Evolutionary conservation across 2,888 invertebrate species (phyloP).

Genomic region (Napeogenes inachia): DNA sequence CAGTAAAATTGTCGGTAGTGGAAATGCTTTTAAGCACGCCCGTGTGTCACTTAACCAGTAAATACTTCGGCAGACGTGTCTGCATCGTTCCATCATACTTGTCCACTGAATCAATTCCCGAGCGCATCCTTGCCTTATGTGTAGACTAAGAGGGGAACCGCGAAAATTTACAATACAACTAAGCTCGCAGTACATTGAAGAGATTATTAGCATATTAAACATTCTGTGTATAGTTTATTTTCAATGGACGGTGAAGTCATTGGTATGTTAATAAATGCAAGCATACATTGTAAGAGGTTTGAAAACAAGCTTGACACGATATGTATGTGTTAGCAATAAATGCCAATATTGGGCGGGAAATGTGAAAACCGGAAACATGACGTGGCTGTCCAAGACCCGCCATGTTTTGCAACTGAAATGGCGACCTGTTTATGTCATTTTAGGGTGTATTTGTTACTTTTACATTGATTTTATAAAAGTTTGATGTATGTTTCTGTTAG

Average conservation of each 20-base stretch:
- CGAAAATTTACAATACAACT: conserved; percentile 1
- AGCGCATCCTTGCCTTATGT: conserved; percentile 27
- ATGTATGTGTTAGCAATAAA: conserved; percentile 41
- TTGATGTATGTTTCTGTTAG: too few species aligned
- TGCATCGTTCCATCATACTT: conserved; percentile 59
- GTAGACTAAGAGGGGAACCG: conserved; percentile 2
- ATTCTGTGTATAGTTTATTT: background rate
- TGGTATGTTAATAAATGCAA: conserved; percentile 35
- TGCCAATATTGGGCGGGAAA: conserved; percentile 48
- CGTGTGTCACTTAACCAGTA: conserved; percentile 25
- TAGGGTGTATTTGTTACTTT: background rate
- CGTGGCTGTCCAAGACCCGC: conserved; percentile 27
- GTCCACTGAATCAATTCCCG: conserved; percentile 53
- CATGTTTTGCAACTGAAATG: conserved; percentile 16
- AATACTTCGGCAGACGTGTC: conserved; percentile 48
- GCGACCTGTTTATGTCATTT: conserved; percentile 4
- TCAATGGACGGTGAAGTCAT: conserved; percentile 23
- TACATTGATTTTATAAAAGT: too few species aligned
- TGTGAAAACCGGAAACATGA: conserved; percentile 44
- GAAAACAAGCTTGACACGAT: conserved; percentile 30
- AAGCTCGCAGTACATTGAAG: conserved; percentile 11
- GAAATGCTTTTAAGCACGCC: conserved; percentile 22
- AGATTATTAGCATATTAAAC: background rate
- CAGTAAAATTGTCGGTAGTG: conserved; percentile 12
- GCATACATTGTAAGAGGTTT: conserved; percentile 1